Base-by-base conservation (phyloP, 2,113 vertebrate genomes). In the Phalacrocorax carbo region DNA sequence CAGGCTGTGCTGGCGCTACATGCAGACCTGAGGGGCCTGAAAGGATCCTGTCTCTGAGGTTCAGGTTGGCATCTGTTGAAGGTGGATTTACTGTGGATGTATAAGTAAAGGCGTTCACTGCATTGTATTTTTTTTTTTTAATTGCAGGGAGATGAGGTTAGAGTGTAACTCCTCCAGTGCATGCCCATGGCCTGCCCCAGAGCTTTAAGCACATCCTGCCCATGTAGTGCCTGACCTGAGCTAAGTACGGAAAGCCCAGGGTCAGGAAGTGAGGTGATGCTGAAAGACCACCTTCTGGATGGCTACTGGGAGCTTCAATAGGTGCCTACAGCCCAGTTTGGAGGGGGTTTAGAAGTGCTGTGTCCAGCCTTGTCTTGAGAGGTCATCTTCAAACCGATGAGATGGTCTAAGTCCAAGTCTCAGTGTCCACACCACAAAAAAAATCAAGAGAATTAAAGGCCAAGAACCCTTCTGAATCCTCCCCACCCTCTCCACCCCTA, bases 161-260 rank as follows among this genome's bases (percentile, higher is more conserved):
- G 7, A 69, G 23, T 0, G 0, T 26, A 77, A 72, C 11, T 69
- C 54, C 36, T 69, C 30, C 36, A 19, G 8, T 8, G 9, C 2
- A 7, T n/a, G 27, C 11, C 60, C 32, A 25, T 11, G 32, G 16
- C 11, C 40, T 78, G 49, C 46, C 30, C 44, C 61, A 48, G 32
- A 62, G 27, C 82, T 79, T 61, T 34, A 46, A 64, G 23, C 5
- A 36, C 10, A 48, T 88, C 57, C n/a, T 70, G 79, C 34, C 27
- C 9, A 15, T 18, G 29, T 11, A 52, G 49, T 2, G 0, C 10
- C 60, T 86, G 58, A 54, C 27, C 34, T 84, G n/a, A 81, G 44
- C 17, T 13, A 64, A 34, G 15, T 57, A 34, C 42, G 44, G 46
- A 77, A 93, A 87, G 21, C 13, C 26, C 1, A 3, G 21, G 23